Evolutionary conservation across 2,888 invertebrate species (phyloP), one percentile per base, ranked within the genome.

Genomic region (Peribatodes rhomboidaria): DNA sequence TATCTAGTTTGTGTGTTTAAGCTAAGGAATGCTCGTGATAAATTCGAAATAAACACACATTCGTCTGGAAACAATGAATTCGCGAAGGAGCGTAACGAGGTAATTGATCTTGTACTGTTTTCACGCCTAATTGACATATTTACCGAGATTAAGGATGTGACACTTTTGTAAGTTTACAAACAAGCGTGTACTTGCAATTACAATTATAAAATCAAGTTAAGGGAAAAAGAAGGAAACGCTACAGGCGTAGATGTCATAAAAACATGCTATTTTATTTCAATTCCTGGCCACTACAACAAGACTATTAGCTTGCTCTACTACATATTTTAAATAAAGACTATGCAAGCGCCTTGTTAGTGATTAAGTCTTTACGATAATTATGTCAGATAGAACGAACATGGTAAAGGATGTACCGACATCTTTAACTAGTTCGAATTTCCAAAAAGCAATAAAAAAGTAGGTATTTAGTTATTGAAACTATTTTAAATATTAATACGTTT

Each of bases 1-100:
- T 44, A 72, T 73, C 73, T 69, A 57, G 64, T 69, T 66, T 63
- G 63, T 65, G 62, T 61, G 53, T 67, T 68, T 68, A 64, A 64
- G 67, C 67, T 68, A 62, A 68, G 70, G 61, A 69, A 70, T 66
- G 49, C 49, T 67, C 63, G 27, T 27, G 2, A 27, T 27, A 27
- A 27, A 27, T 37, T 46, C 16, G 46, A 20, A 22, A 6, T 27
- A 13, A 11, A 44, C n/a, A 16, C 22, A 42, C 20, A 42, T 18
- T 49, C 18, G 22, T 35, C 42, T 20, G 7, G 35, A 42, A 50
- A 52, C 53, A 46, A 53, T 46, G 3, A 18, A 16, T 22, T 20
- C 35, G 8, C 6, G 6, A 27, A 46, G 11, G 16, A 41, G 9
- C 22, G 4, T 41, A 13, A 20, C 8, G 1, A 22, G 11, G 6